Base-by-base conservation (phyloP, 35 echinoderm and acorn worm species). In the Heliocidaris erythrogramma region DNA sequence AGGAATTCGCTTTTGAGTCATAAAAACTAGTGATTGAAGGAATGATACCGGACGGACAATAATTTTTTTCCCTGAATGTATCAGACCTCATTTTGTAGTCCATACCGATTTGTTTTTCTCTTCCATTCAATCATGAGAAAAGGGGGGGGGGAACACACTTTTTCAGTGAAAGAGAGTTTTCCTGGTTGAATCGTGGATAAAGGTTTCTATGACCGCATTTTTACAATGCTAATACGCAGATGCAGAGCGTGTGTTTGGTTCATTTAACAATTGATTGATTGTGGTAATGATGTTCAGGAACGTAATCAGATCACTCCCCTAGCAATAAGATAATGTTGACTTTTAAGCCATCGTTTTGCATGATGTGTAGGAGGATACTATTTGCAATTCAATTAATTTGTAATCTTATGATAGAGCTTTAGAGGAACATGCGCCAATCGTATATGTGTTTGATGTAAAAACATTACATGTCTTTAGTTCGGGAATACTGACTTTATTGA, bases 211-310 rank as follows among this genome's bases (percentile, higher is more conserved):
- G 65, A 78, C 65, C 65, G 65, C 27, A 21, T 18, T 71, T 71
- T 78, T 21, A 78, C 65, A 0, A 8, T 27, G 52, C 35, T 42
- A 42, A 78, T 78, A 78, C 21, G 65, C 65, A 78, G 65, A 78
- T 78, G 65, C 65, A 21, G 65, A 5, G 0, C 27, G 65, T 42
- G 17, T 8, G 65, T 29, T 27, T 78, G 65, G 18, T 78, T 78
- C 65, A 78, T 78, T 27, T 27, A 78, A 78, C 65, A 78, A 78
- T 78, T 78, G 65, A 78, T 78, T 78, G 65, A 78, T 78, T 78
- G 27, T 18, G 65, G 65, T 78, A 78, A 78, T 78, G 65, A 78
- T 78, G 2, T 78, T 78, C 18, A 27, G 65, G 7, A 78, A 78
- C 65, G 65, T n/a, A 78, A 78, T 78, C 18, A 78, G 65, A 78